Percentiles rank a stretch among this genome's conserved stretches.
These are phyloP conservation scores for Palythoa grandiflora DNA, from an alignment of 92 coral and sea anemone genomes.

Conservation along the genomic window DNA sequence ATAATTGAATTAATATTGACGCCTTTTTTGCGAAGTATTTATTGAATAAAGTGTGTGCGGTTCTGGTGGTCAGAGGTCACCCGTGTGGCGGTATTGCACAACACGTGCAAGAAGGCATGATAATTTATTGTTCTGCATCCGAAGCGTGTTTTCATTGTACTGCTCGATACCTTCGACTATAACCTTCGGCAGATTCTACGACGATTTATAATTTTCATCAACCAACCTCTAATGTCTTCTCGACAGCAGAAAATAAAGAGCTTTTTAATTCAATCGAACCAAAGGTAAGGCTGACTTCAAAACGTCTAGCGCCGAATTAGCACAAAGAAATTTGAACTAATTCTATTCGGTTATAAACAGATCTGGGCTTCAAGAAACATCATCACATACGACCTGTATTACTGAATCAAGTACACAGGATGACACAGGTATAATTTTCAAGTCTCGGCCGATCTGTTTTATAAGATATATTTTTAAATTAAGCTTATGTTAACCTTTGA, in stretches of 20 bases:
- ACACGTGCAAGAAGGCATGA: too few relatives aligned
- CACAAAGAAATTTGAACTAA: slow-evolving; percentile 1
- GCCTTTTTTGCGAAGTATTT: too few relatives aligned
- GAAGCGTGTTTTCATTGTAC: neutral
- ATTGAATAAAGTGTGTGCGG: too few relatives aligned
- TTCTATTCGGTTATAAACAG: slow-evolving; percentile 7
- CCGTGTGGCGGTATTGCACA: too few relatives aligned
- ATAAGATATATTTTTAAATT: neutral
- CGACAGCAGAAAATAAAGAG: slow-evolving; percentile 8
- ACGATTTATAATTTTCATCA: neutral
- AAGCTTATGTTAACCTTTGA: neutral
- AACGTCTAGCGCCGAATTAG: slow-evolving; percentile 10
- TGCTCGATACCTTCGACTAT: neutral
- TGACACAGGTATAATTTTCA: slow-evolving; percentile 3
- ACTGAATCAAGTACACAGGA: slow-evolving; percentile 5
- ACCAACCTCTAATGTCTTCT: slow-evolving; percentile 1
- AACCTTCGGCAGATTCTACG: neutral
- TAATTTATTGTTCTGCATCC: neutral
- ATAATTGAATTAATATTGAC: too few relatives aligned
- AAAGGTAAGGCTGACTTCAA: slow-evolving; percentile 8
- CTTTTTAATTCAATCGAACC: slow-evolving; percentile 1
- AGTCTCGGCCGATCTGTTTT: slow-evolving; percentile 7
- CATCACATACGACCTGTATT: slow-evolving; percentile 1
- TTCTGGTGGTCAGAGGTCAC: too few relatives aligned
- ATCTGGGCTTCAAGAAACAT: slow-evolving; percentile 2